Conservation (phyloP, 2,797 vertebrate species). For the Ciconia nigra region DNA sequence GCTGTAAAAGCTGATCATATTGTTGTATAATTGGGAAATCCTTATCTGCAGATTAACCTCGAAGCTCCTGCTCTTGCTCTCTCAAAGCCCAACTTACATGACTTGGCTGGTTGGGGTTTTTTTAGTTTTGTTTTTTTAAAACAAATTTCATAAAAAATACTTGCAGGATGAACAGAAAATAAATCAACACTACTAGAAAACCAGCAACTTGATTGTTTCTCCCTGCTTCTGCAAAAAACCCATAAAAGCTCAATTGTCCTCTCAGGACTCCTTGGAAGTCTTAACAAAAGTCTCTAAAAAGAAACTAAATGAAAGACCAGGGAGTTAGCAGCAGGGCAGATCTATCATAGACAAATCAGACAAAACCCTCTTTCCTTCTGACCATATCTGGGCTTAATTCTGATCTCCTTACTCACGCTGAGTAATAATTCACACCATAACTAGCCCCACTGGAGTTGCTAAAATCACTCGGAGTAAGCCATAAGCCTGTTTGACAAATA, state of each 20-base stretch:
- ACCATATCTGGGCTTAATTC: constrained; percentile 21
- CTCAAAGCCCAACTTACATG: neutral
- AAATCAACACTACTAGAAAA: constrained; percentile 30
- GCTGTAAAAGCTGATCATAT: neutral
- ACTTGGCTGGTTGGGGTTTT: neutral
- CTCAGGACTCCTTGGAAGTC: constrained; percentile 52
- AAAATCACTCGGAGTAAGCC: neutral
- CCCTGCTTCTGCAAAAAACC: constrained; percentile 17
- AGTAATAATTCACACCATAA: constrained; percentile 54
- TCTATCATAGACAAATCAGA: constrained; percentile 49
- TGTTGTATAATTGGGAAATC: neutral
- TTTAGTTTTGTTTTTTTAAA: neutral
- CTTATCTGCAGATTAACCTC: neutral
- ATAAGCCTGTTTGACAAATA: constrained; percentile 29
- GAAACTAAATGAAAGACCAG: constrained; percentile 54
- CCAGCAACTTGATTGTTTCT: constrained; percentile 34
- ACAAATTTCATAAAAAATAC: neutral
- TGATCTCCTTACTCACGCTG: neutral
- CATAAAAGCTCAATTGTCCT: constrained; percentile 62
- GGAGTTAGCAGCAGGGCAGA: constrained; percentile 38
- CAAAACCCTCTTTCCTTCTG: constrained; percentile 26
- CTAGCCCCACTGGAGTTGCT: neutral
- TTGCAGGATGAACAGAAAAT: constrained; percentile 1
- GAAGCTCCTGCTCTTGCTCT: neutral
- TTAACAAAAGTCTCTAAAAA: constrained; percentile 64